Evolutionary conservation across 2,888 invertebrate species (phyloP).

Genomic region (Tortrix viridana): DNA sequence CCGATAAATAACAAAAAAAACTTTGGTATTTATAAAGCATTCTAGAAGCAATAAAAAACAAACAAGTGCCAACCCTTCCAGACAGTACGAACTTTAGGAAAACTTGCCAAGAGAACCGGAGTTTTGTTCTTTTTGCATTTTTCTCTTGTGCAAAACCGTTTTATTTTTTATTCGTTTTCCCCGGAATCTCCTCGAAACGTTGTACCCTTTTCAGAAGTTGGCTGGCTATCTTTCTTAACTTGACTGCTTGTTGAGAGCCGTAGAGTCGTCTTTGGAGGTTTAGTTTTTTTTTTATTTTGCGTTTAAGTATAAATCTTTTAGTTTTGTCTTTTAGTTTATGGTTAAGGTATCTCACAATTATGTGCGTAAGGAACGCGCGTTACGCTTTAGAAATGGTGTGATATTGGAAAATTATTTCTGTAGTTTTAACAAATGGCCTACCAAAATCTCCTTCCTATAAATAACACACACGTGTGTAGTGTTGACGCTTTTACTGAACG

Average conservation of each 20-base stretch:
- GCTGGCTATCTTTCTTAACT: conserved; percentile 81
- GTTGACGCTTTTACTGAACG: too few species aligned
- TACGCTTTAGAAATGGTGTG: too few species aligned
- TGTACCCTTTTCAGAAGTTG: conserved; percentile 83
- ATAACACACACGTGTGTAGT: too few species aligned
- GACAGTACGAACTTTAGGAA: conserved; percentile 66
- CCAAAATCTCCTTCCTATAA: too few species aligned
- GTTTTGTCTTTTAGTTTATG: too few species aligned
- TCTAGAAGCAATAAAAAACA: conserved; percentile 40
- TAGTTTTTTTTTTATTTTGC: conserved; percentile 7
- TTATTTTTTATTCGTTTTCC: conserved; percentile 59
- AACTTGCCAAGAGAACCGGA: conserved; percentile 73
- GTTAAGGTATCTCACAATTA: too few species aligned
- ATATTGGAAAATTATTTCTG: too few species aligned
- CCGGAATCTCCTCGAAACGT: conserved; percentile 77
- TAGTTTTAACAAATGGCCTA: too few species aligned
- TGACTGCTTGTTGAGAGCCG: conserved; percentile 60
- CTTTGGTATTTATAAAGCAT: neutral
- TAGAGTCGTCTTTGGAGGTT: conserved; percentile 53
- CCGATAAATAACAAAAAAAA: neutral
- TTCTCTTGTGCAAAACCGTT: conserved; percentile 65
- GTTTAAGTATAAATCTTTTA: too few species aligned
- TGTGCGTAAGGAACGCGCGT: too few species aligned
- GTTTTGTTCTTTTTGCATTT: conserved; percentile 79
- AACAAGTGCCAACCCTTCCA: conserved; percentile 59